Evolutionary conservation across 2,888 invertebrate genomes (phyloP).

Genomic region (Sphinx pinastri): DNA sequence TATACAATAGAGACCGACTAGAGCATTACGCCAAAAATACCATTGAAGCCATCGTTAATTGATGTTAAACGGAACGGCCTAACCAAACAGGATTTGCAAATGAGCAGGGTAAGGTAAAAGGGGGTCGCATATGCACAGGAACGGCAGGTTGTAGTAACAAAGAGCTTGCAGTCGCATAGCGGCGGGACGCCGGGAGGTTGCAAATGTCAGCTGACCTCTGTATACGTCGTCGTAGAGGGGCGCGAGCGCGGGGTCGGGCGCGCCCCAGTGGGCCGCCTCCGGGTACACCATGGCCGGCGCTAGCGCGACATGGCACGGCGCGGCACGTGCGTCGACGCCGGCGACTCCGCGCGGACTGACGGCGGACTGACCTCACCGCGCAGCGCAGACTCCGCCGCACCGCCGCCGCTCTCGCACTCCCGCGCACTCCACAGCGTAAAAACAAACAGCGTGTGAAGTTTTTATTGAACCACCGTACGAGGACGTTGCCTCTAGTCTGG

Average conservation of each 20-base stretch:
- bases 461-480: conserved; percentile 44
- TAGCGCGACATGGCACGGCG: conserved; percentile 65
- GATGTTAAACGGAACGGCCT: conserved; percentile 18
- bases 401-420: conserved; percentile 30
- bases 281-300: conserved; percentile 85
- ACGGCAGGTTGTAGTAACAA: conserved; percentile 46
- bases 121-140: conserved; percentile 25
- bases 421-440: conserved; percentile 37
- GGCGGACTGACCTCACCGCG: conserved; percentile 37
- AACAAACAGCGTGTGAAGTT: conserved; percentile 44
- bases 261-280: conserved; percentile 85
- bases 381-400: conserved; percentile 35
- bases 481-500: conserved; percentile 44
- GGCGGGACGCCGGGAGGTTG: conserved; percentile 41
- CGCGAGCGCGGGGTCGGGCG: conserved; percentile 85
- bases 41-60: conserved; percentile 17
- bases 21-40: conserved; percentile 10
- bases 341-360: conserved; percentile 74
- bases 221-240: conserved; percentile 87
- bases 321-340: conserved; percentile 71
- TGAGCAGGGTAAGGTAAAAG: conserved; percentile 25
- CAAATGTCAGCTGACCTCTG: conserved; percentile 83
- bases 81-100: conserved; percentile 24
- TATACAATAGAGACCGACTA: background rate
- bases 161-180: conserved; percentile 49